These are phyloP conservation scores for Epinotia bilunana DNA, from an alignment of 2,888 invertebrate genomes.

Conservation along the genomic window DNA sequence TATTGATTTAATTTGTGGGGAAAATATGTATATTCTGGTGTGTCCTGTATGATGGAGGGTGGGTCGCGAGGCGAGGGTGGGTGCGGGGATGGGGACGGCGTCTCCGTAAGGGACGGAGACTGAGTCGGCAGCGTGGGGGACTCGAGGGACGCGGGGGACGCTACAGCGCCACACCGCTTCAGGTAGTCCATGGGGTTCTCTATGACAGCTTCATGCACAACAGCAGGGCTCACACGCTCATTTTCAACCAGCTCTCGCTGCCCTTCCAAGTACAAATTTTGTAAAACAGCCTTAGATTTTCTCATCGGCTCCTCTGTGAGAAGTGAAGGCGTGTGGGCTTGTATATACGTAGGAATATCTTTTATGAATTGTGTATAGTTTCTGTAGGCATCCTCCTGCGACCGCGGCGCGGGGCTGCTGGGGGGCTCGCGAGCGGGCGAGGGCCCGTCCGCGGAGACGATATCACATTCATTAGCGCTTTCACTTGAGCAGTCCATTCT, in stretches of 20 bases:
- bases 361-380: conserved; percentile 65
- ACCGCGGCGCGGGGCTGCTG: conserved; percentile 47
- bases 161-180: conserved; percentile 47
- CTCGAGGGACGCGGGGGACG: conserved; percentile 45
- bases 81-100: conserved; percentile 19
- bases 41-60: conserved; percentile 53
- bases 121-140: conserved; percentile 13
- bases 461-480: neutral
- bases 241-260: conserved; percentile 16
- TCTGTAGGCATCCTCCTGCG: conserved; percentile 51
- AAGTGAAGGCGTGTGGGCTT: conserved; percentile 54
- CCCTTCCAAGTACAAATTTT: conserved; percentile 54
- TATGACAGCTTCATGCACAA: conserved; percentile 48
- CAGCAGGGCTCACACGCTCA: conserved; percentile 1
- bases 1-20: conserved; percentile 69
- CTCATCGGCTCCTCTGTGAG: conserved; percentile 58
- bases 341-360: conserved; percentile 59
- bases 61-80: conserved; percentile 25
- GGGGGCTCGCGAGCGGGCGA: conserved; percentile 11
- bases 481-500: conserved; percentile 25
- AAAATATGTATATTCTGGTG: conserved; percentile 71
- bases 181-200: conserved; percentile 62
- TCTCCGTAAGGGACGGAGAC: conserved; percentile 1
- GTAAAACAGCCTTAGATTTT: conserved; percentile 55
- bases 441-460: conserved; percentile 10